phyloP scores from a whole-genome alignment of 1,140 invertebrate genomes.

The Penaeus vannamei region DNA sequence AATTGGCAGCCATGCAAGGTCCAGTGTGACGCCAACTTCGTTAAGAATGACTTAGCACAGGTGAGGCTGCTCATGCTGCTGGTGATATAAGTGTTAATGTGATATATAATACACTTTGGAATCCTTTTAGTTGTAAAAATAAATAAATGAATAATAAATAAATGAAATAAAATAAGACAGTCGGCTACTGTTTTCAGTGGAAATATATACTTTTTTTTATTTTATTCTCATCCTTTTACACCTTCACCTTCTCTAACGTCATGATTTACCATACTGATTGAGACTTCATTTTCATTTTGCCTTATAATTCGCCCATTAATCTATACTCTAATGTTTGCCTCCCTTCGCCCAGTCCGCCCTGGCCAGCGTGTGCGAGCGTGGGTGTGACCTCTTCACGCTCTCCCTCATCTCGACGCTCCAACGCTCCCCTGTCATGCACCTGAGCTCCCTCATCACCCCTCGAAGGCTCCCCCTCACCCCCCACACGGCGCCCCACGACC shows the following conservation, averaged over 20 bases:
- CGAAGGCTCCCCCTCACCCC: constrained; percentile 30
- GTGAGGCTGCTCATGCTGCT: neutral
- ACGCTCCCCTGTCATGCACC: constrained; percentile 42
- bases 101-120: too few species aligned
- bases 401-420: constrained; percentile 60
- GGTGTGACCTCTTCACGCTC: constrained; percentile 64
- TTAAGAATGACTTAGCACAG: constrained; percentile 28
- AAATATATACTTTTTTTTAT: neutral
- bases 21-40: constrained; percentile 20
- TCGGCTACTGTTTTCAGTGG: neutral
- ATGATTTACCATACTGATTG: too few species aligned
- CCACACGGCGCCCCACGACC: constrained; percentile 46
- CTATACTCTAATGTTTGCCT: neutral
- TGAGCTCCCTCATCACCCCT: constrained; percentile 36
- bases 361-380: constrained; percentile 52
- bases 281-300: too few species aligned
- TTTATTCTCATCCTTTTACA: too few species aligned
- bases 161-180: too few species aligned
- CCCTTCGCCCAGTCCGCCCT: constrained; percentile 41
- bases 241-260: too few species aligned
- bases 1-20: constrained; percentile 40
- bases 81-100: too few species aligned
- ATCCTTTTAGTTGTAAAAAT: too few species aligned
- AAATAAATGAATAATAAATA: too few species aligned
- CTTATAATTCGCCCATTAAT: neutral